phyloP scores from a whole-genome alignment of 2,797 vertebrate species.

The Helarctos malayanus region DNA sequence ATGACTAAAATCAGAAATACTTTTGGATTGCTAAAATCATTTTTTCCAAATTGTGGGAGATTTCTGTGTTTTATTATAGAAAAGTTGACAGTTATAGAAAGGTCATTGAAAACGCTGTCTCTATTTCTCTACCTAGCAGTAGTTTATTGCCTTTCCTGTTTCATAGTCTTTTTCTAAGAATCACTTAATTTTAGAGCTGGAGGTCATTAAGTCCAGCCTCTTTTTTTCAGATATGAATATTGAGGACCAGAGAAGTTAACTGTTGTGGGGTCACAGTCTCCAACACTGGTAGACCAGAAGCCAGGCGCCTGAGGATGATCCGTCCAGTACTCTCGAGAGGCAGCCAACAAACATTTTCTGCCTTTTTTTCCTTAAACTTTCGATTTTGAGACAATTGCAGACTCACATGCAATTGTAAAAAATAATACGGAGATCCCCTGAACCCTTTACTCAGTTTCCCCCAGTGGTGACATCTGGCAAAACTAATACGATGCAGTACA shows the following conservation, averaged over 20 bases:
- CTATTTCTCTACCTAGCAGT: not conserved
- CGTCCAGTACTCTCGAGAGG: conserved; percentile 1
- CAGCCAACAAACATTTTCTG: not conserved
- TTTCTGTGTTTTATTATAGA: conserved; percentile 4
- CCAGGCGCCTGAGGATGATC: not conserved
- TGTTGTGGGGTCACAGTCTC: not conserved
- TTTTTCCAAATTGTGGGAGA: not conserved
- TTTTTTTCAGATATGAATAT: not conserved
- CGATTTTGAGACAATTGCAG: not conserved
- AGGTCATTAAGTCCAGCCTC: not conserved
- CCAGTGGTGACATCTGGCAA: not conserved
- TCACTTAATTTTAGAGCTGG: not conserved
- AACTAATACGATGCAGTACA: not conserved
- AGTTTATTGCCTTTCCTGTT: conserved; percentile 36
- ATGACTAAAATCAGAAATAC: conserved; percentile 36
- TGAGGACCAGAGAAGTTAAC: not conserved
- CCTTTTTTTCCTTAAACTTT: not conserved
- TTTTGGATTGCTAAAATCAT: not conserved
- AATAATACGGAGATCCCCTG: not conserved
- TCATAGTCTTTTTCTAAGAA: not conserved
- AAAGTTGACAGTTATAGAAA: not conserved
- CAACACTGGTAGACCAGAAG: not conserved
- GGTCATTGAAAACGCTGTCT: not conserved
- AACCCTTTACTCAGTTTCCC: not conserved
- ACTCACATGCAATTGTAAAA: not conserved